Conservation (phyloP, 2,113 vertebrate species). For the Oncorhynchus tshawytscha region DNA sequence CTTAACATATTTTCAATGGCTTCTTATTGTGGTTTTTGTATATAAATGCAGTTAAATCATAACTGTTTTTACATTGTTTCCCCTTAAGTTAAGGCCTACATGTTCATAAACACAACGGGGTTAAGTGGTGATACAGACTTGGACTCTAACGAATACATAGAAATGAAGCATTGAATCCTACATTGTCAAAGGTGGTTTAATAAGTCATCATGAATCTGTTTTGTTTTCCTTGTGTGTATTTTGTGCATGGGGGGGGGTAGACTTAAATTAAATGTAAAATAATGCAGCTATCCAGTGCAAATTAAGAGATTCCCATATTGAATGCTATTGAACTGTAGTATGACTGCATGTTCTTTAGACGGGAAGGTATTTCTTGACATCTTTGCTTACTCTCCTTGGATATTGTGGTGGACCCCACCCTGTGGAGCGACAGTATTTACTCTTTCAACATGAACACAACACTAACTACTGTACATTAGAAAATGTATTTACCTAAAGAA, state of each 20-base stretch:
- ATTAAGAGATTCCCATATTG: not conserved
- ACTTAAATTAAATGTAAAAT: not conserved
- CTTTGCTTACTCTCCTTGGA: not conserved
- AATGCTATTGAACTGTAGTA: conserved; percentile 10
- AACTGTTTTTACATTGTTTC: conserved; percentile 44
- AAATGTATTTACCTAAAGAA: not conserved
- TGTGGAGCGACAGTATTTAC: not conserved
- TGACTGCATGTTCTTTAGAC: not conserved
- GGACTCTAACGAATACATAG: conserved; percentile 12
- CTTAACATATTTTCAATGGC: conserved; percentile 19
- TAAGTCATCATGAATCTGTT: conserved; percentile 1
- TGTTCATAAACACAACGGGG: conserved; percentile 4
- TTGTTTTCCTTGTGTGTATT: conserved; percentile 6
- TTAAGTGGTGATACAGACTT: conserved; percentile 8
- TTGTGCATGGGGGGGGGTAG: not conserved
- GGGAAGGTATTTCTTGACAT: not conserved
- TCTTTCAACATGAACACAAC: conserved; percentile 1
- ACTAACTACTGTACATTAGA: conserved; percentile 7
- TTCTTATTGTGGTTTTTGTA: conserved; percentile 20
- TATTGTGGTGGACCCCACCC: not conserved
- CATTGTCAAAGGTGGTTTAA: not conserved
- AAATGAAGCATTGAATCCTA: not conserved
- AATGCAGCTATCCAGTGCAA: not conserved
- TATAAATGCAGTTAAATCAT: conserved; percentile 49
- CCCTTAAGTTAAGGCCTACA: conserved; percentile 26